Percentiles rank a stretch among this genome's conserved stretches.
phyloP scores from a whole-genome alignment of 2,888 invertebrate species.

The Cataglyphis altisquamis region DNA sequence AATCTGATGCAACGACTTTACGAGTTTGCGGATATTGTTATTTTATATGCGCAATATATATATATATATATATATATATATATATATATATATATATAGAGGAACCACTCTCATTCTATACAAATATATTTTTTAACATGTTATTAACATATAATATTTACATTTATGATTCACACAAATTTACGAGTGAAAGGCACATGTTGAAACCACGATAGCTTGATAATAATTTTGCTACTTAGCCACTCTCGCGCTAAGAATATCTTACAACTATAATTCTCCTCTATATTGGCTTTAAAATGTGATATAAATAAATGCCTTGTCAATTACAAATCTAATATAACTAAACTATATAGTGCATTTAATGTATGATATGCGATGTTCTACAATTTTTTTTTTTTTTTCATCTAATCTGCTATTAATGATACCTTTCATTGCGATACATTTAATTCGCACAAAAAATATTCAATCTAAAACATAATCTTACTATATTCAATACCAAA shows the following conservation, averaged over 20 bases:
- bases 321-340: conserved; percentile 37
- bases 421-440: not conserved
- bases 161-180: conserved; percentile 71
- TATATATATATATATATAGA: conserved; percentile 44
- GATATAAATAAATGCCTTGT: conserved; percentile 52
- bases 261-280: conserved; percentile 34
- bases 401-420: not conserved
- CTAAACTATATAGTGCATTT: conserved; percentile 23
- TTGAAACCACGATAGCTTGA: conserved; percentile 74
- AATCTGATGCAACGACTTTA: conserved; percentile 33
- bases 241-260: not conserved
- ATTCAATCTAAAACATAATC: conserved; percentile 27
- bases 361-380: conserved; percentile 42
- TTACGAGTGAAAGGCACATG: conserved; percentile 79
- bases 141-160: conserved; percentile 67
- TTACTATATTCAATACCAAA: conserved; percentile 4
- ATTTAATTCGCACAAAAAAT: conserved; percentile 14
- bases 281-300: conserved; percentile 38
- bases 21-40: conserved; percentile 16
- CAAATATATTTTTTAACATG: conserved; percentile 68
- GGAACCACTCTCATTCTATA: conserved; percentile 65
- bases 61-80: conserved; percentile 39
- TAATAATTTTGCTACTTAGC: conserved; percentile 54
- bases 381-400: conserved; percentile 8
- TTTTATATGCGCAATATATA: conserved; percentile 30